Conservation (phyloP, 2,888 invertebrate species). For the Lottia gigantea region DNA sequence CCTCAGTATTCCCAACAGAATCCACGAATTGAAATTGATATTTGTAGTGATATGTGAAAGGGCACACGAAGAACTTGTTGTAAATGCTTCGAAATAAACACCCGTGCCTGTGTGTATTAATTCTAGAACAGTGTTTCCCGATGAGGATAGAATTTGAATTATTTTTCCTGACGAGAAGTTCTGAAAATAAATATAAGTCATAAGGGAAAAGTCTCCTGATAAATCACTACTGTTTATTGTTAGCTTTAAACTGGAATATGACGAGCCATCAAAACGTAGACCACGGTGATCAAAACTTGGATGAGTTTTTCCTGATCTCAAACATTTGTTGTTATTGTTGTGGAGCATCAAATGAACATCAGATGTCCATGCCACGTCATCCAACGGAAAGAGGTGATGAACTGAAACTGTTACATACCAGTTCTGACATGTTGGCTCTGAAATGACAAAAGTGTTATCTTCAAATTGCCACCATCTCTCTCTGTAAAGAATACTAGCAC, state of each 20-base stretch:
- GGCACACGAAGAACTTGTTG: no score
- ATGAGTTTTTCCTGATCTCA: not conserved
- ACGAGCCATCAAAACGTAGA: not conserved
- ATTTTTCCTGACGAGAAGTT: not conserved
- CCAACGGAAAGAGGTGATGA: not conserved
- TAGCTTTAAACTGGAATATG: not conserved
- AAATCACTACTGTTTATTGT: not conserved
- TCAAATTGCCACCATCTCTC: no score
- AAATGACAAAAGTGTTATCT: no score
- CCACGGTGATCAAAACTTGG: not conserved
- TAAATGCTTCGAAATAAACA: no score
- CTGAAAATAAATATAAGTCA: not conserved
- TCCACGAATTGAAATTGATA: no score
- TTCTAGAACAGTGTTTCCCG: no score
- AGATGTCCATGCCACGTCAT: not conserved
- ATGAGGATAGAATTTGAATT: not conserved
- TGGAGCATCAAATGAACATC: not conserved
- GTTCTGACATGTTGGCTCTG: no score
- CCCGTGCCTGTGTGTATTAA: no score
- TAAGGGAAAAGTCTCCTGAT: not conserved
- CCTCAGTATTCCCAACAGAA: no score
- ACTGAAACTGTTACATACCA: not conserved
- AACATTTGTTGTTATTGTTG: not conserved
- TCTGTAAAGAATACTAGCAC: no score
- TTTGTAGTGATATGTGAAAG: no score